Evolutionary conservation across 2,113 vertebrate species (phyloP), one percentile per base, ranked within the genome.

Genomic region (Archocentrus centrarchus): DNA sequence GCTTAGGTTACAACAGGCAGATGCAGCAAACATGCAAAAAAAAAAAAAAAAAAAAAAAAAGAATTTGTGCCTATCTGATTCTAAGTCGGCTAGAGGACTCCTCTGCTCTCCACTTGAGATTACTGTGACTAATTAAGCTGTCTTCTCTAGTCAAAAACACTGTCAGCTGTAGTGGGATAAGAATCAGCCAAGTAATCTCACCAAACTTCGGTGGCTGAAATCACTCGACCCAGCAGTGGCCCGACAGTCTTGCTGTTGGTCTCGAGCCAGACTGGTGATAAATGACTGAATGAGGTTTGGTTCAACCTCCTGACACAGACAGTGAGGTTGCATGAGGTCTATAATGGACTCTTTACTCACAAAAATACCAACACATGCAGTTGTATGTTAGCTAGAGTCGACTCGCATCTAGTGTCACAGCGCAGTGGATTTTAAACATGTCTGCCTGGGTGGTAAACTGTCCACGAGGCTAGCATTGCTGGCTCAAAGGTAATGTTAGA

Each of bases 41-140:
- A 5, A 8, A 18, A 70, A 30, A n/a, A 81, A 83, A 53, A 63
- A 5, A 27, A 50, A 35, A n/a, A 81, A 83, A 53, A 64, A 39
- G 22, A 75, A 59, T 81, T 79, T 59, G 15, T 37, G 44, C 63
- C 24, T 80, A 37, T 82, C 59, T 85, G 80, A 75, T 75, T 75
- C 15, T 30, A 62, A 73, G 82, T 88, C 53, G 1, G 66, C 82
- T 77, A 30, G 77, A 50, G 44, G 66, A 62, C 15, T 70, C 53
- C 17, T 68, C 73, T 66, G 59, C 77, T 70, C 73, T 83, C 58
- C 41, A 79, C 11, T 79, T 73, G 64, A 87, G 89, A 89, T 83
- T 76, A 57, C 76, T 32, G 59, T 62, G 79, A 81, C 81, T 90
- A 88, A 91, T 91, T 89, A 88, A 87, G 81, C 85, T 85, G 89